Percentiles rank a stretch among this genome's conserved stretches.
Evolutionary conservation across 2,113 vertebrate genomes (phyloP).

Genomic region (Parotia lawesii): DNA sequence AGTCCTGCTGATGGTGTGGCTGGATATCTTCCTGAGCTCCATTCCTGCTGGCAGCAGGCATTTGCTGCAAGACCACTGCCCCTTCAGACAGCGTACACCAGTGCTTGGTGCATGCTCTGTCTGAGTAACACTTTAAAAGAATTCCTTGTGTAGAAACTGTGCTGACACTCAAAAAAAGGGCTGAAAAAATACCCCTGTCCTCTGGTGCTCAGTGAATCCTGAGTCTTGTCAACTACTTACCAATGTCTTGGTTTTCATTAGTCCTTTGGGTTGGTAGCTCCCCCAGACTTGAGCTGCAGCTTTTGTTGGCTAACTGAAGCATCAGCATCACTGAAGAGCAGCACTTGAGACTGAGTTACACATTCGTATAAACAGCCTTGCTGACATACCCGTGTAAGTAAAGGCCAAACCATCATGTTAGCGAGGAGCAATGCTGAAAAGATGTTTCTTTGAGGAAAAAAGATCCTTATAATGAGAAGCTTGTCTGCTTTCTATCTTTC

Average conservation of each 20-base stretch:
- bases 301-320: not conserved
- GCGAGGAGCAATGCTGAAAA: not conserved
- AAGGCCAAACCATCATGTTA: not conserved
- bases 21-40: not conserved
- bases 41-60: not conserved
- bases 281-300: not conserved
- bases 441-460: not conserved
- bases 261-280: not conserved
- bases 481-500: not conserved
- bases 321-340: not conserved
- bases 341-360: not conserved
- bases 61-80: fast-evolving
- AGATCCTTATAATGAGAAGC: not conserved
- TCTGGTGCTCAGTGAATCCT: not conserved
- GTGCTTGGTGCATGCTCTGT: not conserved
- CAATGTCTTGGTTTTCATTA: not conserved
- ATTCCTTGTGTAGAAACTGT: not conserved
- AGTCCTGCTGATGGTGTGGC: not conserved
- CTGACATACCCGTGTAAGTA: not conserved
- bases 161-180: not conserved
- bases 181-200: fast-evolving
- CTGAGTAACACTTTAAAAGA: not conserved
- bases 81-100: fast-evolving
- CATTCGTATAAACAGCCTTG: not conserved
- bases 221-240: not conserved